A percentile compares a stretch with the other conserved stretches of the same genome.
phyloP scores from a whole-genome alignment of 1,140 invertebrate species.

The Lordiphosa clarofinis region DNA sequence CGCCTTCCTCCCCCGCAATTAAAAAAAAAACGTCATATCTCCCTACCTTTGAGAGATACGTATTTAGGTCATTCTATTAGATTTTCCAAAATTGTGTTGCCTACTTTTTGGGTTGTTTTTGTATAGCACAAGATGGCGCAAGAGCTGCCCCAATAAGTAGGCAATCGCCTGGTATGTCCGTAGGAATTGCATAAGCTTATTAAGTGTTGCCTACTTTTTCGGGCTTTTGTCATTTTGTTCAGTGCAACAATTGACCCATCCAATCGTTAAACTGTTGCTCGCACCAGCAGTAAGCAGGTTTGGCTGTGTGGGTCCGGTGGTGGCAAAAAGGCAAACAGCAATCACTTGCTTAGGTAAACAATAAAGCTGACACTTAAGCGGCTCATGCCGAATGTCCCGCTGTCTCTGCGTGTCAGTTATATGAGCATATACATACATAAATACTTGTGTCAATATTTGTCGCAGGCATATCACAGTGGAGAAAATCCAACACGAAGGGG shows the following conservation, averaged over 20 bases:
- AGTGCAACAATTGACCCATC: background rate
- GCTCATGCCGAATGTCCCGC: conserved; percentile 23
- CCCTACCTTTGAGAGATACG: too few relatives aligned
- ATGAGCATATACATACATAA: conserved; percentile 21
- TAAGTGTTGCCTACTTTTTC: too few relatives aligned
- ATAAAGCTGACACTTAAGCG: conserved; percentile 59
- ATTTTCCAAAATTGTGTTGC: too few relatives aligned
- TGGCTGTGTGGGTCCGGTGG: background rate
- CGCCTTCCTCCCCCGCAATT: too few relatives aligned
- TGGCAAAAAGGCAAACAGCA: conserved; percentile 50
- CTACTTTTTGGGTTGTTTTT: too few relatives aligned
- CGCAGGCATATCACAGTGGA: conserved; percentile 49
- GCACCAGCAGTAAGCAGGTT: background rate
- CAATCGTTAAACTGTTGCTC: conserved; percentile 7
- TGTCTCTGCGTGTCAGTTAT: conserved; percentile 1
- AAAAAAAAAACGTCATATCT: too few relatives aligned
- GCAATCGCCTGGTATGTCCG: too few relatives aligned
- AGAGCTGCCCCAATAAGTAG: too few relatives aligned
- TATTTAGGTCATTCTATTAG: too few relatives aligned
- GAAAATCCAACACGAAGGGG: conserved; percentile 34
- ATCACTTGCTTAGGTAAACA: conserved; percentile 68
- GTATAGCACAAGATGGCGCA: too few relatives aligned
- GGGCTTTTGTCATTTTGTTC: background rate
- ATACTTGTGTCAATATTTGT: conserved; percentile 66
- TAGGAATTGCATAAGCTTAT: too few relatives aligned